Evolutionary conservation across 2,888 invertebrate genomes (phyloP).

Genomic region (Cordylochernes scorpioides): DNA sequence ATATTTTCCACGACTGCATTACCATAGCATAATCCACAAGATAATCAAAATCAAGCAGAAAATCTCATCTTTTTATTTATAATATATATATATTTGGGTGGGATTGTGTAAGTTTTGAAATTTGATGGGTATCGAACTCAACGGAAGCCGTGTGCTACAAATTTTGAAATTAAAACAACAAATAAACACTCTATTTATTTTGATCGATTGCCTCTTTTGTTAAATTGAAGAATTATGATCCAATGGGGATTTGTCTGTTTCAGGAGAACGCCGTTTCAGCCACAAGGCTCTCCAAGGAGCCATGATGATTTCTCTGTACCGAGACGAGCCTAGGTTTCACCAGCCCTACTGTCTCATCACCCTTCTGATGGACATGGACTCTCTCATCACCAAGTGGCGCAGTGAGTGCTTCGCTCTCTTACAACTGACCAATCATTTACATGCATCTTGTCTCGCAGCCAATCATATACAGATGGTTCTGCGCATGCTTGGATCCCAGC

Average conservation of each 20-base stretch:
- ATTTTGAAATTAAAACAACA: too few species aligned
- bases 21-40: too few species aligned
- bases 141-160: too few species aligned
- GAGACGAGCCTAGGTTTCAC: conserved; percentile 88
- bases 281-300: conserved; percentile 84
- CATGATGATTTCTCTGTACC: conserved; percentile 85
- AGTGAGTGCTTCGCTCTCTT: conserved; percentile 36
- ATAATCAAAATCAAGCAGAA: too few species aligned
- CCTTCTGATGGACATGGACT: conserved; percentile 89
- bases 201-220: too few species aligned
- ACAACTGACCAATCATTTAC: not conserved
- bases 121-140: too few species aligned
- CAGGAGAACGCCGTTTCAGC: conserved; percentile 49
- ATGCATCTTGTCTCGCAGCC: conserved; percentile 33
- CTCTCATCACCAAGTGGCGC: conserved; percentile 92
- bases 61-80: too few species aligned
- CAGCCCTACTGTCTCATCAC: conserved; percentile 87
- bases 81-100: too few species aligned
- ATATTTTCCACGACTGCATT: too few species aligned
- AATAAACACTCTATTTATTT: too few species aligned
- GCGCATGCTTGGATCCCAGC: conserved; percentile 89
- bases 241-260: conserved; percentile 5
- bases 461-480: conserved; percentile 97
- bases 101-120: too few species aligned
- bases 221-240: too few species aligned